These are phyloP conservation scores for Microtus pennsylvanicus DNA, from an alignment of 2,113 vertebrate genomes.

Conservation along the genomic window DNA sequence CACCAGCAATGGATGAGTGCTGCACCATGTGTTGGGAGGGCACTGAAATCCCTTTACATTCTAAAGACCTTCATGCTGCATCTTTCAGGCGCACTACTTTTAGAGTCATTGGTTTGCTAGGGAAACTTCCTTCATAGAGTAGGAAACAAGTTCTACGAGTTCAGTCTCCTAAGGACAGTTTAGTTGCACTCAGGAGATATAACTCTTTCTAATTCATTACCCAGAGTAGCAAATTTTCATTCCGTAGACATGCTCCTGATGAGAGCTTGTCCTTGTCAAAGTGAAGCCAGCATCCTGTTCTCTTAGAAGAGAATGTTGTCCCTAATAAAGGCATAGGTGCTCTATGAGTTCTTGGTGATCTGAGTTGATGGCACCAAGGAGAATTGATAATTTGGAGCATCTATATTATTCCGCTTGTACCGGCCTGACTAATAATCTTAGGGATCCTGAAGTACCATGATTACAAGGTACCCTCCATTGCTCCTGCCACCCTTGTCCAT, in stretches of 20 bases:
- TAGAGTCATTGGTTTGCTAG: neutral
- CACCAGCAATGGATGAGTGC: no score
- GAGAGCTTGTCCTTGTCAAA: neutral
- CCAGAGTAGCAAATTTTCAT: neutral
- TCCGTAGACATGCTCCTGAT: neutral
- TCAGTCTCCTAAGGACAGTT: neutral
- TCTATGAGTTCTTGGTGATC: neutral
- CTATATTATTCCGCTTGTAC: neutral
- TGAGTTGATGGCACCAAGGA: neutral
- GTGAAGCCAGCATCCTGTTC: neutral
- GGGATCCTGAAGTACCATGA: neutral
- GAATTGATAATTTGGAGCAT: neutral
- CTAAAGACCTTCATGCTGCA: neutral
- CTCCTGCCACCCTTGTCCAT: neutral
- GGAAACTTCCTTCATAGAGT: neutral
- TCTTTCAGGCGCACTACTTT: neutral
- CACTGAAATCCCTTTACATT: neutral
- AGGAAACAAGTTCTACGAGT: neutral
- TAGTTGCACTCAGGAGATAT: neutral
- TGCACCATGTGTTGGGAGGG: neutral
- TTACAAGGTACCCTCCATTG: neutral
- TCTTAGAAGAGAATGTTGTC: neutral
- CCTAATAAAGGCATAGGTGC: neutral
- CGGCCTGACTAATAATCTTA: neutral
- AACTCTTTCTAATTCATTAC: neutral